Evolutionary conservation across 2,888 invertebrate genomes (phyloP), one percentile per base, ranked within the genome.

Genomic region (Athalia cordata): DNA sequence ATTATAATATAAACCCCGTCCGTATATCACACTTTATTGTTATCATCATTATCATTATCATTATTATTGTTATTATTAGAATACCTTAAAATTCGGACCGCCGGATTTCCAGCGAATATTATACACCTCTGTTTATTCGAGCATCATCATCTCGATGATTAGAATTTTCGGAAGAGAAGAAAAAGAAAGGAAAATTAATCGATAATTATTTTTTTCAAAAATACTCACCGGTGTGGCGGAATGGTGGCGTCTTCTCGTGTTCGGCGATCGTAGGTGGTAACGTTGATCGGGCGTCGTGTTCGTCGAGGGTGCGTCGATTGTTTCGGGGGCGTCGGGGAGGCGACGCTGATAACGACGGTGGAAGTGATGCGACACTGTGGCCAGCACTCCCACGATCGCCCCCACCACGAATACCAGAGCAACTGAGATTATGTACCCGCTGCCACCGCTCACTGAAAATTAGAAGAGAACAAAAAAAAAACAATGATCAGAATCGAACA

Each of bases 261-360:
- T 29, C 29, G 29, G 29, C 29, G 84, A 50, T 82, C 81, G 80
- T 82, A 84, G 72, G 45, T 62, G 74, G 74, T 74, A 74, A 62
- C 74, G 74, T 47, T 75, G 47, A 15, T 52, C 75, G 75, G 86
- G 84, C 86, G 87, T 81, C 87, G 86, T 80, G 85, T 86, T 84
- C 86, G 87, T 81, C 87, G 86, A 81, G 85, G 87, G 78, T 87
- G 80, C 80, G 86, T 86, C 81, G 87, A 86, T 80, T 79, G 80
- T 90, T 91, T 91, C 89, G 91, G 90, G 89, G 89, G 92, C 90
- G 91, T 91, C 92, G 91, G 92, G 92, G 92, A 91, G 91, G 91
- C 92, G 92, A 89, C 89, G 89, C 86, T 89, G 90, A 90, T 91
- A 92, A 90, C 90, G 91, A 90, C 87, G 88, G 87, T 87, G 89